These are phyloP conservation scores for Clavelina lepadiformis DNA, from an alignment of 23 tunicate species.

Conservation along the genomic window DNA sequence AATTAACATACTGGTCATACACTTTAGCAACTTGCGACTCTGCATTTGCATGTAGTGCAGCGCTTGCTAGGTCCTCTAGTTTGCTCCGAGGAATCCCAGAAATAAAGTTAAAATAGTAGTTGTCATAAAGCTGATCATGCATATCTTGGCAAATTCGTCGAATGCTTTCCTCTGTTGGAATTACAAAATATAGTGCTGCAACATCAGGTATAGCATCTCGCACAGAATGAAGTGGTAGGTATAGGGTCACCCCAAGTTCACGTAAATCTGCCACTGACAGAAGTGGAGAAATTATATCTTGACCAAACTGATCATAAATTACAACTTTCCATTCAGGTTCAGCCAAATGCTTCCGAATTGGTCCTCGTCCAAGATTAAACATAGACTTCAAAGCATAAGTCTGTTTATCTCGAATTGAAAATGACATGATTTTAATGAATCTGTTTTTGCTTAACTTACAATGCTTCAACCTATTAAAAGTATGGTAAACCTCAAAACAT, in stretches of 20 bases:
- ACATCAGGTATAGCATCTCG: slow-evolving; percentile 90
- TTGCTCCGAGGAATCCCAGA: slow-evolving; percentile 92
- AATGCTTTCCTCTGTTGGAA: slow-evolving; percentile 83
- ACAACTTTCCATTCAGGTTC: slow-evolving; percentile 98
- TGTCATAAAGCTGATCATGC: slow-evolving; percentile 75
- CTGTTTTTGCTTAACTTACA: no score
- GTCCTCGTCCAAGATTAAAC: slow-evolving; percentile 65
- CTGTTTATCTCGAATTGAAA: slow-evolving; percentile 57
- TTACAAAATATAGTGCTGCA: slow-evolving; percentile 89
- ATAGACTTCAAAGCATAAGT: slow-evolving; percentile 67
- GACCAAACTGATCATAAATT: slow-evolving; percentile 90
- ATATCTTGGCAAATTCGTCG: slow-evolving; percentile 82
- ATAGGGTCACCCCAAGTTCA: slow-evolving; percentile 86
- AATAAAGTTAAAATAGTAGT: slow-evolving; percentile 89
- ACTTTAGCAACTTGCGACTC: slow-evolving; percentile 69
- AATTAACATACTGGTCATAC: slow-evolving; percentile 87
- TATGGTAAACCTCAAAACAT: no score
- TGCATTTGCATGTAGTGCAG: slow-evolving; percentile 71
- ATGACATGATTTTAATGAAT: slow-evolving; percentile 46
- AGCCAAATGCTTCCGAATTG: slow-evolving; percentile 36
- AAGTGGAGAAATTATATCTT: slow-evolving; percentile 93
- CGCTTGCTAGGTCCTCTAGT: slow-evolving; percentile 93
- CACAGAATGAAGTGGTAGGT: slow-evolving; percentile 51
- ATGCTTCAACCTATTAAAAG: no score
- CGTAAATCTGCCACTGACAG: slow-evolving; percentile 89